A percentile compares a stretch with the other conserved stretches of the same genome.
These are phyloP conservation scores for Drosophila neutralis DNA, from an alignment of 2,888 invertebrate genomes.

Conservation along the genomic window DNA sequence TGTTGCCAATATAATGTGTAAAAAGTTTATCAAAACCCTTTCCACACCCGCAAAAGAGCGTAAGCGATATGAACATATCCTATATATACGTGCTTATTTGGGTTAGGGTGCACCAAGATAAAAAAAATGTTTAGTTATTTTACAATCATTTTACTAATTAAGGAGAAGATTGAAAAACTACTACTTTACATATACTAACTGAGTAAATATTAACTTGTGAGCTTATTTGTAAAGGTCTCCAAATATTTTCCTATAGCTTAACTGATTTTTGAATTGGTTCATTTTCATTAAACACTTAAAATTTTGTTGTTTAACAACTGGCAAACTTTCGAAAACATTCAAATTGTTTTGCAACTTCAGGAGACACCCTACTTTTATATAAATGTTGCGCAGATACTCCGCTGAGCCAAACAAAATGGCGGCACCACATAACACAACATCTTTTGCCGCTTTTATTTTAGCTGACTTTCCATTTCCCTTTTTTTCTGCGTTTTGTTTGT, in stretches of 20 bases:
- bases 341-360: not conserved
- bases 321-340: not conserved
- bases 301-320: not conserved
- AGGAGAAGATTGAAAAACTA: not conserved
- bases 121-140: not conserved
- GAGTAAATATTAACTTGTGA: not conserved
- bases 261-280: accelerated
- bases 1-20: constrained; percentile 62
- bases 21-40: constrained; percentile 78
- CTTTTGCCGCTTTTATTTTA: constrained; percentile 52
- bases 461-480: constrained; percentile 3
- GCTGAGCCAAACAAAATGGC: constrained; percentile 66
- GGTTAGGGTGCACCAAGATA: constrained; percentile 36
- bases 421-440: constrained; percentile 68
- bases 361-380: constrained; percentile 39
- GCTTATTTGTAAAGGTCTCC: not conserved
- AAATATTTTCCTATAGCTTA: not conserved
- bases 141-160: too few species aligned
- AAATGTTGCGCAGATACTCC: constrained; percentile 18
- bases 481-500: constrained; percentile 39
- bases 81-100: constrained; percentile 9
- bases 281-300: not conserved
- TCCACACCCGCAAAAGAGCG: constrained; percentile 58
- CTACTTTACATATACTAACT: not conserved
- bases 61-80: constrained; percentile 57